Conservation (phyloP, 1,140 invertebrate genomes). For the Ylistrum balloti region DNA sequence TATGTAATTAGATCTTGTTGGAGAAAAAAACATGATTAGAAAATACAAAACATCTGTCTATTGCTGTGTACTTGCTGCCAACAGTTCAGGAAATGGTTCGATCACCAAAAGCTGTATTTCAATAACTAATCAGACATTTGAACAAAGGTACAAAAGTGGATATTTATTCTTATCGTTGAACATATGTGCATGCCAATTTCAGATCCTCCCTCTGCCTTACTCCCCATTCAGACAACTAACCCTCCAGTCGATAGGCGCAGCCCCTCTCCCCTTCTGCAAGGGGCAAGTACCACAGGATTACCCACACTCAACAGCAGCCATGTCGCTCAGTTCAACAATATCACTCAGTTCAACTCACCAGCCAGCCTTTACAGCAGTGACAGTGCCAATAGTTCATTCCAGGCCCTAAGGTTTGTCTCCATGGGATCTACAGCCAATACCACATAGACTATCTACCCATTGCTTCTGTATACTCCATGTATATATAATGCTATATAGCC, state of each 20-base stretch:
- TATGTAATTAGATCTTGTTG: no score
- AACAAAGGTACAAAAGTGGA: neutral
- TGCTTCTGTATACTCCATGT: neutral
- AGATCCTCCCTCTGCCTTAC: constrained; percentile 62
- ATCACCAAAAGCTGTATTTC: neutral
- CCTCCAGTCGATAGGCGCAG: constrained; percentile 29
- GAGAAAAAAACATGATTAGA: no score
- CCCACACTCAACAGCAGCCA: constrained; percentile 83
- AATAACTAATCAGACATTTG: neutral
- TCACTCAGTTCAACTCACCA: constrained; percentile 94
- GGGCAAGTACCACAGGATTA: constrained; percentile 52
- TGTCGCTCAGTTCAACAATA: constrained; percentile 88
- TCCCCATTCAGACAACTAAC: constrained; percentile 42
- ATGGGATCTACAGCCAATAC: neutral
- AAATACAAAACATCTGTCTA: no score
- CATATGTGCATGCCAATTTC: constrained; percentile 54
- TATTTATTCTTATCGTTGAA: neutral
- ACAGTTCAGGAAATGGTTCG: neutral
- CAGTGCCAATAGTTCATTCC: constrained; percentile 16
- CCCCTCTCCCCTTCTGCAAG: neutral
- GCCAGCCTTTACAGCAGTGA: constrained; percentile 90
- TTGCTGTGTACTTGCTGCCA: neutral
- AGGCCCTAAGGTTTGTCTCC: constrained; percentile 22
- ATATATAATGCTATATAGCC: constrained; percentile 11
- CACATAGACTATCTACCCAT: neutral